A percentile compares a stretch with the other conserved stretches of the same genome.
phyloP scores from a whole-genome alignment of 2,888 invertebrate genomes.

The Microdon myrmicae region DNA sequence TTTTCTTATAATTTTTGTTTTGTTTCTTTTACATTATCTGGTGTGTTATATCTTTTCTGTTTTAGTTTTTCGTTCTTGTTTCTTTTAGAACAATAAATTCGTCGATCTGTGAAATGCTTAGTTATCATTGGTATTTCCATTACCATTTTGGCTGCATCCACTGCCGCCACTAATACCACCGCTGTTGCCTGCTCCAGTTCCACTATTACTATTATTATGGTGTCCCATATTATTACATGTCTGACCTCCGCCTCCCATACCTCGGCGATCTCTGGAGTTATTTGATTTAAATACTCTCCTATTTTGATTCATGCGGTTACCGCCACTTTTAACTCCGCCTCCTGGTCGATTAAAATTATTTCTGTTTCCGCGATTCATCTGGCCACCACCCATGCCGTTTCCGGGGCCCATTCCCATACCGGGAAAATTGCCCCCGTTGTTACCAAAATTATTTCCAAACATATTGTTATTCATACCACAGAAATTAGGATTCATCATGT shows the following conservation, averaged over 20 bases:
- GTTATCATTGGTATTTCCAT: conserved; percentile 16
- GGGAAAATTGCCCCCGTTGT: conserved; percentile 24
- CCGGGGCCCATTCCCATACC: conserved; percentile 60
- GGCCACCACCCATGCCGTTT: conserved; percentile 60
- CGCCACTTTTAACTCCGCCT: conserved; percentile 11
- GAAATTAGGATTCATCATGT: conserved; percentile 54
- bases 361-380: conserved; percentile 51
- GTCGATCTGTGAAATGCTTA: too few relatives aligned
- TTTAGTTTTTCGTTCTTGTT: too few relatives aligned
- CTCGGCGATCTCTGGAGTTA: conserved; percentile 68
- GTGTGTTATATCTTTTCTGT: too few relatives aligned
- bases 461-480: conserved; percentile 58
- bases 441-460: conserved; percentile 25
- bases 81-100: too few relatives aligned
- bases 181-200: conserved; percentile 29
- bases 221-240: conserved; percentile 21
- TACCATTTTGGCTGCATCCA: conserved; percentile 52
- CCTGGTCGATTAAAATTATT: conserved; percentile 54
- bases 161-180: conserved; percentile 33
- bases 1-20: too few relatives aligned
- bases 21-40: too few relatives aligned
- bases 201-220: conserved; percentile 10
- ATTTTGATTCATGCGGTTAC: conserved; percentile 23
- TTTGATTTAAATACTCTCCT: conserved; percentile 65
- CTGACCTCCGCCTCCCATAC: conserved; percentile 63